Evolutionary conservation across 2,797 vertebrate genomes (phyloP).

Genomic region (Ctenopoma kingsleyae): DNA sequence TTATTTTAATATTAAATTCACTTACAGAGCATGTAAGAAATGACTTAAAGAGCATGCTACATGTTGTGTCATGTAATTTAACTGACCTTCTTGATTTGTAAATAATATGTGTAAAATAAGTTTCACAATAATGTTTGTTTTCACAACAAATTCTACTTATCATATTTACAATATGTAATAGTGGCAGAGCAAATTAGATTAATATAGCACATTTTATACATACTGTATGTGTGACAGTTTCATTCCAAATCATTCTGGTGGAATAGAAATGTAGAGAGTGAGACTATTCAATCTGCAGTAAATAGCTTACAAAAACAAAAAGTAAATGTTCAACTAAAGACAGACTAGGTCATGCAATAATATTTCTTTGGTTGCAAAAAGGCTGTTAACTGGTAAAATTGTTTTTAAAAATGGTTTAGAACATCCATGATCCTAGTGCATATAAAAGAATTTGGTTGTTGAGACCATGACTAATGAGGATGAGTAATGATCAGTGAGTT

Average conservation of each 20-base stretch:
- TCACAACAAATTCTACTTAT: no score
- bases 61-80: slow-evolving; percentile 7
- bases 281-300: no score
- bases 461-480: slow-evolving; percentile 15
- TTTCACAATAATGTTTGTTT: not conserved
- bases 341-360: no score
- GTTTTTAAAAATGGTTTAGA: no score
- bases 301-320: no score
- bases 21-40: slow-evolving; percentile 1
- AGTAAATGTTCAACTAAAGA: no score
- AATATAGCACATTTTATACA: not conserved
- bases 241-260: no score
- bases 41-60: not conserved
- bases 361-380: no score
- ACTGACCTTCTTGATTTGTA: not conserved
- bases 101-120: not conserved
- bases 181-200: not conserved
- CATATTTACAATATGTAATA: not conserved
- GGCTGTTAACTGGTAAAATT: no score
- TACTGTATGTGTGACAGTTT: no score
- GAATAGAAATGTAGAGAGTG: no score
- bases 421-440: no score
- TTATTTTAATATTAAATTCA: slow-evolving; percentile 6
- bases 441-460: not conserved
- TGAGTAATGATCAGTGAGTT: slow-evolving; percentile 39